These are phyloP conservation scores for Paragorgia papillata DNA, from an alignment of 92 coral and sea anemone genomes.

Conservation along the genomic window DNA sequence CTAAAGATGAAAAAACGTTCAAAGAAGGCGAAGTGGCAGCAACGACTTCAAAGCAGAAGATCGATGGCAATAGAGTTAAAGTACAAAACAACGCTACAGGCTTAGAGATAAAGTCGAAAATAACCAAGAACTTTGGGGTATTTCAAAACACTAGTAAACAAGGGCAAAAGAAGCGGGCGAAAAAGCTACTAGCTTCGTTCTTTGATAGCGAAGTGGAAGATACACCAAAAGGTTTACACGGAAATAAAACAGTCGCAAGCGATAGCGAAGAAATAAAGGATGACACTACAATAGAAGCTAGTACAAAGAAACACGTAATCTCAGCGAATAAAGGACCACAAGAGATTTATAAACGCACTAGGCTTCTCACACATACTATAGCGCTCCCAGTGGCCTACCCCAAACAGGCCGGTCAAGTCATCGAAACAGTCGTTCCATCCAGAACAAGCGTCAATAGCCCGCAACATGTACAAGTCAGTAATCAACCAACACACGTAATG, in stretches of 20 bases:
- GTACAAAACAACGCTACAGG: not conserved
- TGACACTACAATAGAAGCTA: not conserved
- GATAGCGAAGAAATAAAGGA: not conserved
- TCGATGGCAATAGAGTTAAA: not conserved
- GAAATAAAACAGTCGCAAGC: not conserved
- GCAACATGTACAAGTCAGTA: slow-evolving; percentile 32
- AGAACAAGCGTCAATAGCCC: slow-evolving; percentile 3
- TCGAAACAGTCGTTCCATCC: slow-evolving; percentile 26
- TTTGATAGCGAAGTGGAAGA: slow-evolving; percentile 22
- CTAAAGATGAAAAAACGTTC: not conserved
- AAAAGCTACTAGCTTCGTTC: slow-evolving; percentile 21
- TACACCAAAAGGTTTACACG: not conserved
- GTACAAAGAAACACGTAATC: not conserved
- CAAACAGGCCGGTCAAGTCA: slow-evolving; percentile 1
- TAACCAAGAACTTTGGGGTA: not conserved
- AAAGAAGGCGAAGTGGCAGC: not conserved
- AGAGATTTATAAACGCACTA: slow-evolving; percentile 5
- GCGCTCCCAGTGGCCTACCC: not conserved
- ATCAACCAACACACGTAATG: slow-evolving; percentile 19
- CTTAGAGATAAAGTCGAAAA: not conserved
- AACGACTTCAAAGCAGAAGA: not conserved
- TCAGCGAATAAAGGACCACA: not conserved
- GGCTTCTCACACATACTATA: not conserved
- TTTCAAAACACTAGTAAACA: not conserved
- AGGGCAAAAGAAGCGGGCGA: not conserved